These are phyloP conservation scores for Sitodiplosis mosellana DNA, from an alignment of 1,140 invertebrate genomes.

Conservation along the genomic window DNA sequence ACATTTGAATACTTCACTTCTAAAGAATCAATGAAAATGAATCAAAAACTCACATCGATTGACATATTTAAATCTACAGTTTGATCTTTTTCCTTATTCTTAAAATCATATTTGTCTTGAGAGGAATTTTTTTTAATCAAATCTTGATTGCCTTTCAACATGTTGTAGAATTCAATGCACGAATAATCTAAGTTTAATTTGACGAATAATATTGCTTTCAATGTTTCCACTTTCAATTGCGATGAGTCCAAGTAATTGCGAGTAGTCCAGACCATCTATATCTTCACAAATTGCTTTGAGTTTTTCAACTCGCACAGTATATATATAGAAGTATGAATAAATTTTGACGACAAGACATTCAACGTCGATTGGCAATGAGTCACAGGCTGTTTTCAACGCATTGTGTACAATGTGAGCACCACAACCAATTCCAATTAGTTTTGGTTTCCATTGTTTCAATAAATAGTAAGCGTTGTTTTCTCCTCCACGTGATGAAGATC, in stretches of 20 bases:
- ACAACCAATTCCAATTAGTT: slow-evolving; percentile 10
- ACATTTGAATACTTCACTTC: too few species aligned
- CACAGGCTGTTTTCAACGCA: slow-evolving; percentile 13
- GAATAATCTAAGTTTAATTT: too few species aligned
- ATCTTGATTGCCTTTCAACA: too few species aligned
- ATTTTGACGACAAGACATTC: slow-evolving; percentile 18
- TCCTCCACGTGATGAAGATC: slow-evolving; percentile 4
- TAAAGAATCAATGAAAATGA: too few species aligned
- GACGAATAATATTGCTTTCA: too few species aligned
- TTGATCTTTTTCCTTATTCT: too few species aligned
- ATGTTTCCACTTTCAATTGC: too few species aligned
- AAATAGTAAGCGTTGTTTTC: slow-evolving; percentile 3
- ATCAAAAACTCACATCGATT: too few species aligned
- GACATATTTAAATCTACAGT: too few species aligned
- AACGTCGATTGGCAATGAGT: slow-evolving; percentile 16
- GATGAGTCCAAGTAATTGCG: not conserved
- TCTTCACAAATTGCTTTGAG: slow-evolving; percentile 21
- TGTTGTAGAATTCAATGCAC: too few species aligned
- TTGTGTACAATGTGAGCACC: slow-evolving; percentile 20
- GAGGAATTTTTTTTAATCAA: too few species aligned
- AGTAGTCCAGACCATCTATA: slow-evolving; percentile 5
- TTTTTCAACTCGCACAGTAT: slow-evolving; percentile 12
- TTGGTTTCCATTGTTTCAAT: not conserved
- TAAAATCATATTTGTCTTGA: too few species aligned
- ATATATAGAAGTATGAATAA: slow-evolving; percentile 17